Evolutionary conservation across 1,140 invertebrate species (phyloP), one percentile per base, ranked within the genome.

Genomic region (Diprion similis): DNA sequence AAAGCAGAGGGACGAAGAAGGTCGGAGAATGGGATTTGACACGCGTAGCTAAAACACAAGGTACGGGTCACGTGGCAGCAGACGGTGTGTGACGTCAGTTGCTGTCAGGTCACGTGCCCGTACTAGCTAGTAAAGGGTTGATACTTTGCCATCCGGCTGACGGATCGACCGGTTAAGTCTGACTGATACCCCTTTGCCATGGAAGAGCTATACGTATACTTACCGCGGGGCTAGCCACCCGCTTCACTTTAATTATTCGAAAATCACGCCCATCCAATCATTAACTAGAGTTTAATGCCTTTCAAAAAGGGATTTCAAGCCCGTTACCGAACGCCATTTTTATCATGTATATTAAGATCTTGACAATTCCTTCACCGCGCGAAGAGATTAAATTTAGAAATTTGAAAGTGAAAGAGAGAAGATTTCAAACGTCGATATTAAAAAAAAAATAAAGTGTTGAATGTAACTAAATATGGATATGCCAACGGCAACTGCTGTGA

Each of bases 211-310:
- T 37, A 37, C 24, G 24, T 37, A 37, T 37, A 77, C 78, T 83
- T 81, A 19, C 18, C 69, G 68, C 71, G 66, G 66, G 7, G 18
- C 45, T 48, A 47, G 59, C 65, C 48, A 74, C 71, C 81, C 80
- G 81, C 85, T 83, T 87, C 84, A 80, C 81, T 87, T 88, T 88
- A 85, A 87, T 88, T 87, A 88, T 82, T 78, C 24, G 24, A 85
- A 82, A 87, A 87, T 85, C 82, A 86, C 83, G 85, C 85, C 86
- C 82, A 76, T 75, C 70, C 78, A 76, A 79, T 81, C 76, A 78
- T 79, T 73, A 72, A 64, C 13, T 64, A 64, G 2, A 74, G 74
- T 84, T 81, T 84, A 85, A 84, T 83, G 79, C 74, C 78, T 80
- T 82, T 84, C 83, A 83, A 82, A 85, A 84, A 78, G 78, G 59